A percentile compares a stretch with the other conserved stretches of the same genome.
Evolutionary conservation across 92 coral and sea anemone species (phyloP).

Genomic region (Pocillopora meandrina): DNA sequence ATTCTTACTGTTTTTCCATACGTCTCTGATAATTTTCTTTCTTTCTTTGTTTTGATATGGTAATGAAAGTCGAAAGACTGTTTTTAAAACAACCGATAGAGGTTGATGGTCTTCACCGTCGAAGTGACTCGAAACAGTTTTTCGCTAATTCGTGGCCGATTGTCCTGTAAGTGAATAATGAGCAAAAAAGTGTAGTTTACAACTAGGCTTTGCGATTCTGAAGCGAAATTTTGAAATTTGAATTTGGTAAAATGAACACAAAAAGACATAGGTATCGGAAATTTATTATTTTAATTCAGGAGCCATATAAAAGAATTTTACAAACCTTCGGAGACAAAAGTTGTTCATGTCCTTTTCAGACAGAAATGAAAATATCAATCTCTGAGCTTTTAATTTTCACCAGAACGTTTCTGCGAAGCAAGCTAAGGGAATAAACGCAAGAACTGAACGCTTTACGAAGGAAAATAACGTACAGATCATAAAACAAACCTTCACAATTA

Average conservation of each 20-base stretch:
- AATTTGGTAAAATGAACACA: background rate
- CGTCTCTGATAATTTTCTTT: background rate
- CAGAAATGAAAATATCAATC: background rate
- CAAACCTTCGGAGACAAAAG: background rate
- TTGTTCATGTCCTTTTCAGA: background rate
- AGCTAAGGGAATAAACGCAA: background rate
- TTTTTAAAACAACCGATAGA: slow-evolving; percentile 1
- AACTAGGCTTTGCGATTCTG: too few species aligned
- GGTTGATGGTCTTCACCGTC: background rate
- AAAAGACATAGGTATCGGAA: background rate
- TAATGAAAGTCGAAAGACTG: slow-evolving; percentile 13
- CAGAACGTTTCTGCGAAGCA: background rate
- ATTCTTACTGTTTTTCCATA: background rate
- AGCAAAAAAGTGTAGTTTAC: too few species aligned
- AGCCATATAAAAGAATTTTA: background rate
- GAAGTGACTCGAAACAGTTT: background rate
- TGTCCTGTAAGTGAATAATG: background rate
- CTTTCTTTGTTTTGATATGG: slow-evolving; percentile 31
- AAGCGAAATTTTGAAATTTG: too few species aligned
- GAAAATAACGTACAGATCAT: background rate
- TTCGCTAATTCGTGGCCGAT: slow-evolving; percentile 11
- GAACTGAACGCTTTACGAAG: background rate
- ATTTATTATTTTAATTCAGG: background rate
- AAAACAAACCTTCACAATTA: slow-evolving; percentile 25
- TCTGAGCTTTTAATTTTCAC: background rate